These are phyloP conservation scores for Girardinus metallicus DNA, from an alignment of 2,797 vertebrate species.

Conservation along the genomic window DNA sequence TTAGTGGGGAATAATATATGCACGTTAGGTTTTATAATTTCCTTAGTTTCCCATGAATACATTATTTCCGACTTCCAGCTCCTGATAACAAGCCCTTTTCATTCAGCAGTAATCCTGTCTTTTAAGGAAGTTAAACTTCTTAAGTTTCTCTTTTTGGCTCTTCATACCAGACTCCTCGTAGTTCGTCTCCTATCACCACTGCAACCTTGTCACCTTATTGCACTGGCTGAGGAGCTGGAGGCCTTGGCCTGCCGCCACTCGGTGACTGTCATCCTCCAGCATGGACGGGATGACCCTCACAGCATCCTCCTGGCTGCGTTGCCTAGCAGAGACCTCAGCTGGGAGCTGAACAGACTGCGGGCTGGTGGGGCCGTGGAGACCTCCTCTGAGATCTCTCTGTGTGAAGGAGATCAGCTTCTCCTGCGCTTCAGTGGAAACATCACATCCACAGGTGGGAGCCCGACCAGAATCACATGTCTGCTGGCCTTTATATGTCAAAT, in stretches of 20 bases:
- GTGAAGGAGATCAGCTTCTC: slow-evolving; percentile 87
- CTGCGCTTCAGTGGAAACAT: slow-evolving; percentile 89
- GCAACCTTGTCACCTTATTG: slow-evolving; percentile 68
- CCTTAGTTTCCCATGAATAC: slow-evolving; percentile 27
- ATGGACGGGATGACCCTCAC: slow-evolving; percentile 73
- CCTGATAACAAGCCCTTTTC: slow-evolving; percentile 24
- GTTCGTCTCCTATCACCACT: slow-evolving; percentile 76
- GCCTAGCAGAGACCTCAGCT: slow-evolving; percentile 81
- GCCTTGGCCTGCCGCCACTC: slow-evolving; percentile 70
- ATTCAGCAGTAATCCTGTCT: slow-evolving; percentile 33
- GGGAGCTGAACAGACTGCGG: slow-evolving; percentile 77
- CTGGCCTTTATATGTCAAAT: not conserved
- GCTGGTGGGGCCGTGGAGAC: slow-evolving; percentile 74
- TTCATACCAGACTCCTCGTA: slow-evolving; percentile 82
- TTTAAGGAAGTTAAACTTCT: slow-evolving; percentile 11
- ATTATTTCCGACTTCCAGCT: slow-evolving; percentile 32
- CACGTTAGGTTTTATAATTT: slow-evolving; percentile 22
- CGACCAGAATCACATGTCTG: not conserved
- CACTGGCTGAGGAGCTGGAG: slow-evolving; percentile 84
- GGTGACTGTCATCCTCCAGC: slow-evolving; percentile 80
- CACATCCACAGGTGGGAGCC: slow-evolving; percentile 79
- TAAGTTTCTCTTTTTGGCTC: not conserved
- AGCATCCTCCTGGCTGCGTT: slow-evolving; percentile 73
- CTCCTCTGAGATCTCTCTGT: slow-evolving; percentile 80
- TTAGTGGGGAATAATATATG: slow-evolving; percentile 19